phyloP scores from a whole-genome alignment of 1,140 invertebrate genomes.

The Drosophila pachea region DNA sequence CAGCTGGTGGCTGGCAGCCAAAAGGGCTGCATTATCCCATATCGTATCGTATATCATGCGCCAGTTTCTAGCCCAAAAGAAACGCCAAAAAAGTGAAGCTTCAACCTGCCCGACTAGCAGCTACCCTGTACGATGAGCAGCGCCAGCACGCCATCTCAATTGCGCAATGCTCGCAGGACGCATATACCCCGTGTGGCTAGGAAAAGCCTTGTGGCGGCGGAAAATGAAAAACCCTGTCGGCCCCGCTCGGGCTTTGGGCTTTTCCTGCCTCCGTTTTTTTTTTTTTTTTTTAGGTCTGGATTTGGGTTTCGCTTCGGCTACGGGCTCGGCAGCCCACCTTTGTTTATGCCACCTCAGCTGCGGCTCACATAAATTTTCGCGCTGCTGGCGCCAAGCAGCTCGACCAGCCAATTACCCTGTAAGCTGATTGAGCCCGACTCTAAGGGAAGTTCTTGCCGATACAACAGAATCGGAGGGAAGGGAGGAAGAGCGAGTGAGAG shows the following conservation, averaged over 20 bases:
- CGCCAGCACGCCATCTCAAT: neutral
- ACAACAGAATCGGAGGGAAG: too few species aligned
- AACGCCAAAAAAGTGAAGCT: neutral
- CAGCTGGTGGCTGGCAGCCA: slow-evolving; percentile 9
- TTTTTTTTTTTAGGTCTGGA: neutral
- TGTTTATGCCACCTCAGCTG: neutral
- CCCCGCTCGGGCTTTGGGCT: slow-evolving; percentile 7
- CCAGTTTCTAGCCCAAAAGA: slow-evolving; percentile 15
- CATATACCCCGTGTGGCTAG: neutral
- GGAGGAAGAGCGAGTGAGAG: too few species aligned
- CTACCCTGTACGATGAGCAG: neutral
- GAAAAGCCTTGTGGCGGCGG: slow-evolving; percentile 7
- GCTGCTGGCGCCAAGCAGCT: neutral
- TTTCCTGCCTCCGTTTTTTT: neutral
- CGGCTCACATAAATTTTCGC: neutral
- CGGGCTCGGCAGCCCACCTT: neutral
- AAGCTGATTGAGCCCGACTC: neutral
- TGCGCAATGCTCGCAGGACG: too few species aligned
- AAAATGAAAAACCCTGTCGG: slow-evolving; percentile 60
- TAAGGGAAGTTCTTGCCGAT: too few species aligned
- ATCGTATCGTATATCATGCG: slow-evolving; percentile 67
- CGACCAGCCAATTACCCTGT: neutral
- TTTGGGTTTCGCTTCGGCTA: neutral
- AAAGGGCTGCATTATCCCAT: slow-evolving; percentile 48
- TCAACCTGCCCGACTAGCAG: neutral